Percentiles rank a stretch among this genome's conserved stretches.
phyloP scores from a whole-genome alignment of 30 jellyfish, hydroid and myxozoan genomes.

The Hydractinia echinata region DNA sequence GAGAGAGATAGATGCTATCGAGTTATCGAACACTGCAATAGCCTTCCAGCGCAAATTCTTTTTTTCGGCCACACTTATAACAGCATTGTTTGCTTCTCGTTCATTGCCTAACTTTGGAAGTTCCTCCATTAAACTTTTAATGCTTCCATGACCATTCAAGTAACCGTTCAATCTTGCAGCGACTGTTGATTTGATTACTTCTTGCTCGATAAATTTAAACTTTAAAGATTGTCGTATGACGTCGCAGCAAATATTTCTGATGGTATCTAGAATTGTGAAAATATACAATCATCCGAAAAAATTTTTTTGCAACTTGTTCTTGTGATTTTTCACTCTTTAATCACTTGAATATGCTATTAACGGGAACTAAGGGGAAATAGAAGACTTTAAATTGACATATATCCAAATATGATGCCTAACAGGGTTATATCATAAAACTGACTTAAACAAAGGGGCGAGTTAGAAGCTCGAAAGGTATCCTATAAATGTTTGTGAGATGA shows the following conservation, averaged over 20 bases:
- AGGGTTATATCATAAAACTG: no score
- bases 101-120: constrained; percentile 58
- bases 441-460: no score
- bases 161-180: constrained; percentile 91
- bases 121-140: constrained; percentile 38
- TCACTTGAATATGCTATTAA: no score
- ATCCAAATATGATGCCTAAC: no score
- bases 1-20: no score
- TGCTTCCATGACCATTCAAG: constrained; percentile 80
- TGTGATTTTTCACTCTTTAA: no score
- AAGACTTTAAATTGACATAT: no score
- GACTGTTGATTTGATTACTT: constrained; percentile 61
- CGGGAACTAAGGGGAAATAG: no score
- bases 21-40: constrained; percentile 36
- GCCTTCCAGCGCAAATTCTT: constrained; percentile 21
- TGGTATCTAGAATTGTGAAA: constrained; percentile 54
- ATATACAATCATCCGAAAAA: neutral
- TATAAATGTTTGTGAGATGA: no score
- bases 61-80: constrained; percentile 39
- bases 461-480: no score
- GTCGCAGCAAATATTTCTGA: constrained; percentile 81
- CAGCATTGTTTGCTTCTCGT: constrained; percentile 46
- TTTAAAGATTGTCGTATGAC: constrained; percentile 53
- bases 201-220: constrained; percentile 59
- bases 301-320: no score